A percentile compares a stretch with the other conserved stretches of the same genome.
These are phyloP conservation scores for Ecdyonurus torrentis DNA, from an alignment of 2,888 invertebrate genomes.

Conservation along the genomic window DNA sequence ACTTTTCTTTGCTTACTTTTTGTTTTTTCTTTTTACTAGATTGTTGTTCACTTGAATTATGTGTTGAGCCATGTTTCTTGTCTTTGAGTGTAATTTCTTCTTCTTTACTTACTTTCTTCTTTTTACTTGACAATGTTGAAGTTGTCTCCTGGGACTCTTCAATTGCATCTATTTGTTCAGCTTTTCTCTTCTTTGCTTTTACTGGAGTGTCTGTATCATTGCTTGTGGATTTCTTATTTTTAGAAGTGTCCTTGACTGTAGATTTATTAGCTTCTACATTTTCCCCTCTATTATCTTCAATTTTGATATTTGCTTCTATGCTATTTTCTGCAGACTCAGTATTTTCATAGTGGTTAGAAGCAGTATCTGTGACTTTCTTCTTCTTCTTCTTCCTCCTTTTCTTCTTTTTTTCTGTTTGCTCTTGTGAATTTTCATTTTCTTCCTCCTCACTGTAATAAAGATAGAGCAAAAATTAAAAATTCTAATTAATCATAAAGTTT, in stretches of 20 bases:
- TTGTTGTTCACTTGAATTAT: too few relatives aligned
- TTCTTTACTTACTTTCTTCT: too few relatives aligned
- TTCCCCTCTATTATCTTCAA: neutral
- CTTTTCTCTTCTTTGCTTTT: conserved; percentile 11
- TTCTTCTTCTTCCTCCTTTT: conserved; percentile 10
- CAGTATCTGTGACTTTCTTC: neutral
- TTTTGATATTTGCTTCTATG: neutral
- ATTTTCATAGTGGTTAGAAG: neutral
- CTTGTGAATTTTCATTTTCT: conserved; percentile 3
- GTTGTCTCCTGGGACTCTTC: conserved; percentile 17
- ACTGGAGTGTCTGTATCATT: conserved; percentile 9
- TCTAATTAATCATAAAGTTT: too few relatives aligned
- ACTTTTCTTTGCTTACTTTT: conserved; percentile 7
- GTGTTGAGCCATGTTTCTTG: too few relatives aligned
- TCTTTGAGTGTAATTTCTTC: too few relatives aligned
- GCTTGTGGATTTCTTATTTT: conserved; percentile 5
- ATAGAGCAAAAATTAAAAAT: too few relatives aligned
- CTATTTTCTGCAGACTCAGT: neutral
- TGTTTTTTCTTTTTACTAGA: conserved; percentile 28
- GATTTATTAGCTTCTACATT: neutral
- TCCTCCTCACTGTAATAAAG: conserved; percentile 4
- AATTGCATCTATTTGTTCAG: conserved; percentile 25
- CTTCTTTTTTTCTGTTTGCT: conserved; percentile 9
- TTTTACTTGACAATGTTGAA: conserved; percentile 23
- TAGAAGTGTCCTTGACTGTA: neutral